phyloP scores from a whole-genome alignment of 1,140 invertebrate species.

The Fopius arisanus region DNA sequence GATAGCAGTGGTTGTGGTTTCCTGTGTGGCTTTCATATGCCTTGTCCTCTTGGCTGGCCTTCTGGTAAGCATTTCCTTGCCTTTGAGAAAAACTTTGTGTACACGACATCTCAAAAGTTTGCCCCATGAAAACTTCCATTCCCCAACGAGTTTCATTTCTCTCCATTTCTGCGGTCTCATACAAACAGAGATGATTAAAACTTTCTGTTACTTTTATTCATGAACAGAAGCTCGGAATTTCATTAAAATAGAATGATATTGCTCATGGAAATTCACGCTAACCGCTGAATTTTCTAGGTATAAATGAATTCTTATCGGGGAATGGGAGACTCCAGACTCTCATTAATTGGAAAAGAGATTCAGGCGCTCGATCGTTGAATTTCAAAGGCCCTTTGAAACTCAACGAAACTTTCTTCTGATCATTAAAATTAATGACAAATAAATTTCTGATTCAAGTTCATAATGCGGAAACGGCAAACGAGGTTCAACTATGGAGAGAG shows the following conservation, averaged over 20 bases:
- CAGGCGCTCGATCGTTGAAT: conserved; percentile 5
- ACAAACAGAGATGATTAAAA: conserved; percentile 16
- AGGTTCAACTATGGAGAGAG: conserved; percentile 79
- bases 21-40: conserved; percentile 65
- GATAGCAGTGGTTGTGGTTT: conserved; percentile 65
- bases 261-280: background rate
- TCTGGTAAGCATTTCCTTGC: conserved; percentile 65
- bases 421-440: conserved; percentile 14
- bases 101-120: conserved; percentile 35
- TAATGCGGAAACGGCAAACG: conserved; percentile 77
- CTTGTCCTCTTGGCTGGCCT: conserved; percentile 72
- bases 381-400: conserved; percentile 20
- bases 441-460: conserved; percentile 63
- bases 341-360: background rate
- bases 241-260: conserved; percentile 5
- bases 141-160: conserved; percentile 7
- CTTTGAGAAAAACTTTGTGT: conserved; percentile 25
- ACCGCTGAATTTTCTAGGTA: too few species aligned
- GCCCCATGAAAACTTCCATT: background rate
- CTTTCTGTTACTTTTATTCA: background rate
- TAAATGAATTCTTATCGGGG: background rate
- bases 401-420: background rate
- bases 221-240: background rate
- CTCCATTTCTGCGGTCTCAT: background rate
- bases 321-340: background rate